phyloP scores from a whole-genome alignment of 2,113 vertebrate genomes.

The Colinus virginianus region DNA sequence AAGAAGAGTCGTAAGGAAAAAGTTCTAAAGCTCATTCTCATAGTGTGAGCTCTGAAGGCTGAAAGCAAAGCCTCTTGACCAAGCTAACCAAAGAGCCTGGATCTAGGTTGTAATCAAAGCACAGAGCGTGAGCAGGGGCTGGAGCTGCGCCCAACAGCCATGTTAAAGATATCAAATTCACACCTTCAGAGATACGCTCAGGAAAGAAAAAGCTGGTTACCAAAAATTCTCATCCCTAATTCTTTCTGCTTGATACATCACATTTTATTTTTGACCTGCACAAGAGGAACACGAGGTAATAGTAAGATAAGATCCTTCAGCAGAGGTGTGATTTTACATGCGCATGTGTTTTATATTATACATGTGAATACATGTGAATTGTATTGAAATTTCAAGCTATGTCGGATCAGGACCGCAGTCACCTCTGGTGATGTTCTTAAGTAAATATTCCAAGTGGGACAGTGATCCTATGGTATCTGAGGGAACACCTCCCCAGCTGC shows the following conservation, averaged over 20 bases:
- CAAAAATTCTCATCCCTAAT: neutral
- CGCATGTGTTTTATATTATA: neutral
- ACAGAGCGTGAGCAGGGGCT: neutral
- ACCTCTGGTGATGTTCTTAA: neutral
- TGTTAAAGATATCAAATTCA: neutral
- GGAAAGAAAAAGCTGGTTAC: neutral
- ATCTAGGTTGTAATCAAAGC: neutral
- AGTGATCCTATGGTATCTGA: neutral
- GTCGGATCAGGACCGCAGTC: neutral
- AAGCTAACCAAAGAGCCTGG: neutral
- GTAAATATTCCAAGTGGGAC: accelerated
- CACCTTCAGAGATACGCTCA: neutral
- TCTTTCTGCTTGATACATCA: neutral
- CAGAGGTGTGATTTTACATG: neutral
- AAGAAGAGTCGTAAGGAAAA: accelerated
- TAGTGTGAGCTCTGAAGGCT: neutral
- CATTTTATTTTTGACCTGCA: neutral
- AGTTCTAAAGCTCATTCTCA: neutral
- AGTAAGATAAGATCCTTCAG: neutral
- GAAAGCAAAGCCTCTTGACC: neutral
- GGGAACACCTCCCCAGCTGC: neutral
- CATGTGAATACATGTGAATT: neutral
- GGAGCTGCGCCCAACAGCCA: neutral
- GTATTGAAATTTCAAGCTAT: neutral
- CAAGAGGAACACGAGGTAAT: neutral